These are phyloP conservation scores for Nyleta sp. DNA, from an alignment of 2,888 invertebrate species.

Conservation along the genomic window DNA sequence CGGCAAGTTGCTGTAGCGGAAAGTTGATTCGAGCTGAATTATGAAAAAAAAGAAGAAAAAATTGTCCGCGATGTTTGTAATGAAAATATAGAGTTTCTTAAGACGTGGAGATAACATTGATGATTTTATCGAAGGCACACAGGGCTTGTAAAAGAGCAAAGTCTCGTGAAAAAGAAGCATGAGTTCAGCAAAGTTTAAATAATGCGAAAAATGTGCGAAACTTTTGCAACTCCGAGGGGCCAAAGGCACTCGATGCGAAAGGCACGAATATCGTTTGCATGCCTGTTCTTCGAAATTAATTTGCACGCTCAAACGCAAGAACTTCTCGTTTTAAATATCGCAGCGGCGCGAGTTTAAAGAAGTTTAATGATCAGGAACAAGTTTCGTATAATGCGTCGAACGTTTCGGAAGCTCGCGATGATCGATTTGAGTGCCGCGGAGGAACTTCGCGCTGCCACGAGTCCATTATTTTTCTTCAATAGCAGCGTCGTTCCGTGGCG, in stretches of 20 bases:
- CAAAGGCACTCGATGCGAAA: slow-evolving; percentile 42
- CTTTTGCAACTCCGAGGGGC: slow-evolving; percentile 42
- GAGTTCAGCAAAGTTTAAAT: slow-evolving; percentile 50
- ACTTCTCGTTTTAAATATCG: slow-evolving; percentile 67
- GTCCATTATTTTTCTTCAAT: slow-evolving; percentile 53
- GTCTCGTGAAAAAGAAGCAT: slow-evolving; percentile 45
- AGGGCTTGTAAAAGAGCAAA: slow-evolving; percentile 50
- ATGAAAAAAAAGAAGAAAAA: slow-evolving; percentile 30
- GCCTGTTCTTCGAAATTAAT: slow-evolving; percentile 58
- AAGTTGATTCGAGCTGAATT: slow-evolving; percentile 39
- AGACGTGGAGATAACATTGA: slow-evolving; percentile 56
- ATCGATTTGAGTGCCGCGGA: slow-evolving; percentile 64
- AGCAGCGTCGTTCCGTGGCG: slow-evolving; percentile 1
- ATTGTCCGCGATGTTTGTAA: slow-evolving; percentile 36
- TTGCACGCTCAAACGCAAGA: slow-evolving; percentile 52
- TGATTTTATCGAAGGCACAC: slow-evolving; percentile 56
- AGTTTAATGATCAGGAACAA: slow-evolving; percentile 70
- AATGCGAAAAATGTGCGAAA: slow-evolving; percentile 59
- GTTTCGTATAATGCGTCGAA: slow-evolving; percentile 58
- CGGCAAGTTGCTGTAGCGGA: slow-evolving; percentile 34
- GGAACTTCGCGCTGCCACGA: slow-evolving; percentile 53
- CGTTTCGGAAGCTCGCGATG: slow-evolving; percentile 59
- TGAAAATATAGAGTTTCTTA: slow-evolving; percentile 57
- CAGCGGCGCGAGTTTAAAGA: slow-evolving; percentile 57
- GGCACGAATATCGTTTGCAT: slow-evolving; percentile 58